These are phyloP conservation scores for Taenioides sp. DNA, from an alignment of 2,797 vertebrate genomes.

Conservation along the genomic window DNA sequence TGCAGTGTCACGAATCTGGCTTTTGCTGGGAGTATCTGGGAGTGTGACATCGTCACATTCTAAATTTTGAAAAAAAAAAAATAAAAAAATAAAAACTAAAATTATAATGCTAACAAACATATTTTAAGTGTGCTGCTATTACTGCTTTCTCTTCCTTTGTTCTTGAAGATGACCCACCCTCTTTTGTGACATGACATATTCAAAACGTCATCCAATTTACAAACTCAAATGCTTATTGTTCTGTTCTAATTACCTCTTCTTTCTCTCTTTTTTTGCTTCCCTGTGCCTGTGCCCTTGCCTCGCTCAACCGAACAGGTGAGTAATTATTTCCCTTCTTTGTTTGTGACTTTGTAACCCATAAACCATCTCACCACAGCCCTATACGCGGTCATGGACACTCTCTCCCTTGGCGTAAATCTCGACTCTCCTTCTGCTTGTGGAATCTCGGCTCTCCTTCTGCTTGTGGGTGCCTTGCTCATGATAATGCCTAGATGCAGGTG, in stretches of 20 bases:
- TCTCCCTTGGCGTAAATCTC: conserved; percentile 52
- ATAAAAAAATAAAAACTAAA: too few relatives aligned
- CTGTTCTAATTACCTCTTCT: conserved; percentile 15
- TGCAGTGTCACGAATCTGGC: too few relatives aligned
- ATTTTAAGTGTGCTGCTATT: too few relatives aligned
- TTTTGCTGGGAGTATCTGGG: too few relatives aligned
- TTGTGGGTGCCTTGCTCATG: conserved; percentile 45
- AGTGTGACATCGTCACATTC: too few relatives aligned
- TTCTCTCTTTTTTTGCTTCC: conserved; percentile 17
- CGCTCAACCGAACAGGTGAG: conserved; percentile 56
- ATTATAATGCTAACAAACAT: too few relatives aligned
- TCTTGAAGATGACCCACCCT: neutral
- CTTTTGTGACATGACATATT: neutral
- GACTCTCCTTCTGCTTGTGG: conserved; percentile 35
- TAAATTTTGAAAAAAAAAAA: too few relatives aligned
- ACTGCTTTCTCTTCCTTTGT: neutral
- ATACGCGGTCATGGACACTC: conserved; percentile 22
- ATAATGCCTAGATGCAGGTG: conserved; percentile 61
- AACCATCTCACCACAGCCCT: conserved; percentile 24
- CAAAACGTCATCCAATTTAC: neutral
- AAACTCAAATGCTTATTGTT: neutral
- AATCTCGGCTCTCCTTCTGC: conserved; percentile 38
- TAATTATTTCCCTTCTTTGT: conserved; percentile 14
- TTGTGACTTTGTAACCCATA: conserved; percentile 8
- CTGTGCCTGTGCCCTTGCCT: neutral